Evolutionary conservation across 2,113 vertebrate genomes (phyloP).

Genomic region (Oenanthe melanoleuca): DNA sequence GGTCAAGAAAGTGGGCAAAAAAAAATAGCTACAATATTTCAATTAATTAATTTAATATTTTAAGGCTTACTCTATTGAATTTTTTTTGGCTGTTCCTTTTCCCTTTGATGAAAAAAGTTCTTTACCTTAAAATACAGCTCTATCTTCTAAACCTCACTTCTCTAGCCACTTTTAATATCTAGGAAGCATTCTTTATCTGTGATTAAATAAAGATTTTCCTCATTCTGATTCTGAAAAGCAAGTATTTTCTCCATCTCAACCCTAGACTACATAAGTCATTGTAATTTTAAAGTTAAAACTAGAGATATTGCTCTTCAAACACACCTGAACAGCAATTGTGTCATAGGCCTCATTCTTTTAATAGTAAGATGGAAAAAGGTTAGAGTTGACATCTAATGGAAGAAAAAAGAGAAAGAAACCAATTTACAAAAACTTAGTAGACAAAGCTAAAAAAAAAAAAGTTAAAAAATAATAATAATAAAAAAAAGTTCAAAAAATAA

Average conservation of each 20-base stretch:
- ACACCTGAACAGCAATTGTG: neutral
- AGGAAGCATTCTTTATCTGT: neutral
- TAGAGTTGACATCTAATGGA: neutral
- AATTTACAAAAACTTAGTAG: neutral
- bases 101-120: neutral
- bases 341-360: neutral
- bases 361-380: neutral
- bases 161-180: neutral
- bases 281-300: neutral
- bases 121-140: neutral
- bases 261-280: neutral
- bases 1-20: neutral
- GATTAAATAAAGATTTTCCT: neutral
- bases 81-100: neutral
- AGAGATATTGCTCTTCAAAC: neutral
- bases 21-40: neutral
- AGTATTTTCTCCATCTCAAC: neutral
- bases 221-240: neutral
- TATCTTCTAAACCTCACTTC: neutral
- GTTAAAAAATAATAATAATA: neutral
- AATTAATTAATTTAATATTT: neutral
- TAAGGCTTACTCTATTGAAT: neutral
- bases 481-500: neutral
- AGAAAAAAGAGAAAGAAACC: neutral
- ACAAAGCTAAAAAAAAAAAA: neutral